Evolutionary conservation across 2,797 vertebrate genomes (phyloP).

Genomic region (Centroberyx gerrardi): DNA sequence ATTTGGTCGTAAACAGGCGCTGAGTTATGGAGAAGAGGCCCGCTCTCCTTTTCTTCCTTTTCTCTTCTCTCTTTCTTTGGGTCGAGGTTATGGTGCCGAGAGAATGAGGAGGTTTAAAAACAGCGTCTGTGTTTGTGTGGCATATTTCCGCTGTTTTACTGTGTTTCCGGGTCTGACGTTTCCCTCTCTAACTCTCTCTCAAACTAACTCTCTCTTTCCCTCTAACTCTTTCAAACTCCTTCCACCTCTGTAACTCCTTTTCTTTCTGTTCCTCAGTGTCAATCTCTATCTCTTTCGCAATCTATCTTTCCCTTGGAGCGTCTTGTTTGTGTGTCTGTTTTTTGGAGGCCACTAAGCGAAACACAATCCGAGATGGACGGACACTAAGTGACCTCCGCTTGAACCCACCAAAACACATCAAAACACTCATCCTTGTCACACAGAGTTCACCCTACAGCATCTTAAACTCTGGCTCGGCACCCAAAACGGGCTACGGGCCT

Average conservation of each 20-base stretch:
- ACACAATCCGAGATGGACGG: not conserved
- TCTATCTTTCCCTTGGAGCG: not conserved
- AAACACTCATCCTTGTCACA: not conserved
- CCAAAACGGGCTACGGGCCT: not conserved
- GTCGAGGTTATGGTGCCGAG: slow-evolving; percentile 11
- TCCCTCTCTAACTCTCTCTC: not conserved
- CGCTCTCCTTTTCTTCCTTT: slow-evolving; percentile 14
- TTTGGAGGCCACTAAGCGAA: not conserved
- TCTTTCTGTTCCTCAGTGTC: not conserved
- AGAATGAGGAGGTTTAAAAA: slow-evolving; percentile 1
- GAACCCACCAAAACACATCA: not conserved
- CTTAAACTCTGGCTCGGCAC: not conserved
- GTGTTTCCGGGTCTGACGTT: not conserved
- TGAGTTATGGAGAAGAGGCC: slow-evolving; percentile 65
- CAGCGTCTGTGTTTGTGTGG: not conserved
- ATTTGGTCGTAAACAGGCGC: slow-evolving; percentile 59
- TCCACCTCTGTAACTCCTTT: not conserved
- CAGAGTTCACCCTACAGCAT: slow-evolving; percentile 5
- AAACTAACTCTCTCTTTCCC: not conserved
- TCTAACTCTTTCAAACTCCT: not conserved
- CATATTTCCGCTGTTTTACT: not conserved
- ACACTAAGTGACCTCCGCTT: not conserved
- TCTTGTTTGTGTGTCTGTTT: not conserved
- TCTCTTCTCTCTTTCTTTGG: slow-evolving; percentile 4
- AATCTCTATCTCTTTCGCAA: not conserved